These are phyloP conservation scores for Drosophila subobscura DNA, from an alignment of 1,140 invertebrate genomes.

Conservation along the genomic window DNA sequence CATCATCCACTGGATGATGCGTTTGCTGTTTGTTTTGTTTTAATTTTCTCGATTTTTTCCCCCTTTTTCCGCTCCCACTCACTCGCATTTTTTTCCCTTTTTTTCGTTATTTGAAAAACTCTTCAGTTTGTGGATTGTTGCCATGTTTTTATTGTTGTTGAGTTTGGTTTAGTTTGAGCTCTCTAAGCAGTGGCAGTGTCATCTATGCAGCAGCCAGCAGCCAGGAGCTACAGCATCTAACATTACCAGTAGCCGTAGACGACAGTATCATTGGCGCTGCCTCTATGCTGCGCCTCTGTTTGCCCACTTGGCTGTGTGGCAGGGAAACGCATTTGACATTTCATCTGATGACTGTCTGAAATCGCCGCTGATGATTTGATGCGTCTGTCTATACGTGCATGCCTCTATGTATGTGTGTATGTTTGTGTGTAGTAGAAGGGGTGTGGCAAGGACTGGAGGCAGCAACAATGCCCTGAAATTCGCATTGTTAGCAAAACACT, in stretches of 20 bases:
- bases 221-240: conserved; percentile 48
- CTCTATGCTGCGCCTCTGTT: conserved; percentile 12
- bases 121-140: conserved; percentile 83
- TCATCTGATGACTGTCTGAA: conserved; percentile 72
- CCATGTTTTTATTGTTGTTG: conserved; percentile 82
- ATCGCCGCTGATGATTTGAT: conserved; percentile 74
- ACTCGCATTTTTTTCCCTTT: conserved; percentile 49
- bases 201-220: conserved; percentile 35
- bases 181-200: conserved; percentile 58
- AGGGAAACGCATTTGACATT: conserved; percentile 66
- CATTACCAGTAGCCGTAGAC: conserved; percentile 24
- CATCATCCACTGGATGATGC: conserved; percentile 43
- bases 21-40: conserved; percentile 82
- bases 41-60: conserved; percentile 77
- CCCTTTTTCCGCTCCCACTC: conserved; percentile 50
- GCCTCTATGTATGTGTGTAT: conserved; percentile 32
- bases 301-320: conserved; percentile 33
- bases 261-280: neutral
- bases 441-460: conserved; percentile 8
- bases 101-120: conserved; percentile 83
- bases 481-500: conserved; percentile 81
- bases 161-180: conserved; percentile 80
- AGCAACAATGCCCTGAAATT: conserved; percentile 74
- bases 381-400: conserved; percentile 48
- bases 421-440: neutral